Evolutionary conservation across 2,888 invertebrate species (phyloP).

Genomic region (Agonum fuliginosum): DNA sequence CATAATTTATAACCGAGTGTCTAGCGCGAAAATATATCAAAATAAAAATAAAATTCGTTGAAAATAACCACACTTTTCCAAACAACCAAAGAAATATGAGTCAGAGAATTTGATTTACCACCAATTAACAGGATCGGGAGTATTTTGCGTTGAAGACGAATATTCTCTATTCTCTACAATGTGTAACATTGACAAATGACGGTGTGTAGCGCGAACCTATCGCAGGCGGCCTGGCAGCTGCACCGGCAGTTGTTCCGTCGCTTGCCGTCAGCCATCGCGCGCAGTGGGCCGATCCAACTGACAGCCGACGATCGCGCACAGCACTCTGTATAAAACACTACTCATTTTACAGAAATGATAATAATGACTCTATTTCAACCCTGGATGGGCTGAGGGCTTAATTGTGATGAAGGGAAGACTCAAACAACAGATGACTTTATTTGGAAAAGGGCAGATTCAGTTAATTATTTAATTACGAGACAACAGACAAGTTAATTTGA

Average conservation of each 20-base stretch:
- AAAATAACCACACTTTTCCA: conserved; percentile 54
- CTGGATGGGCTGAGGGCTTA: background rate
- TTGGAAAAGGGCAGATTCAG: background rate
- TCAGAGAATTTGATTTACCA: conserved; percentile 49
- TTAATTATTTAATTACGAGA: background rate
- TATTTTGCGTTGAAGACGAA: conserved; percentile 27
- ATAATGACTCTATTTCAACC: conserved; percentile 40
- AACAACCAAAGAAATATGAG: conserved; percentile 54
- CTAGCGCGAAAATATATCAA: conserved; percentile 52
- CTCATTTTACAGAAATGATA: conserved; percentile 3
- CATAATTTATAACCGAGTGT: conserved; percentile 49
- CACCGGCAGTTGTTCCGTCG: conserved; percentile 55
- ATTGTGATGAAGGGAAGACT: background rate
- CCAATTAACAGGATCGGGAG: conserved; percentile 51
- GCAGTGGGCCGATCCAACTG: conserved; percentile 53
- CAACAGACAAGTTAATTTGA: background rate
- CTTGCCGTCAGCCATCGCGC: conserved; percentile 57
- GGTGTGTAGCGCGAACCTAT: conserved; percentile 50
- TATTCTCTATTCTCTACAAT: background rate
- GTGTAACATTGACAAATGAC: conserved; percentile 52
- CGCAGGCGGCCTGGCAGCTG: conserved; percentile 53
- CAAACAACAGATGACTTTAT: background rate
- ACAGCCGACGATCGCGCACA: conserved; percentile 48
- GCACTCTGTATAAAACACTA: background rate
- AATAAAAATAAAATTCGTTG: conserved; percentile 52